Conservation (phyloP, 2,797 vertebrate species). For the Phataginus tetradactyla region DNA sequence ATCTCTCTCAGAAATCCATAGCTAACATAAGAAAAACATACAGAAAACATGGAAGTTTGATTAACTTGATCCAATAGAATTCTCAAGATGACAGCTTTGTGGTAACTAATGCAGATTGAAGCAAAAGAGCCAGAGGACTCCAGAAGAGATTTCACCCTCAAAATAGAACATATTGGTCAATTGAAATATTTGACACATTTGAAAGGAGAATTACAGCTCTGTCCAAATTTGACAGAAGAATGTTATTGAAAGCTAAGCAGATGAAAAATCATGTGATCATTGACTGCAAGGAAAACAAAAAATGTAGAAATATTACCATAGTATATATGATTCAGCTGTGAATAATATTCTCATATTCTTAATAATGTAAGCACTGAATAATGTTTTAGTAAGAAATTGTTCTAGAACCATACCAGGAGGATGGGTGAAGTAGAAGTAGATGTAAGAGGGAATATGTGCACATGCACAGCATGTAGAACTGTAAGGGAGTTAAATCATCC, state of each 20-base stretch:
- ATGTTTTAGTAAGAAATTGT: conserved; percentile 32
- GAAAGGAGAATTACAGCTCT: not conserved
- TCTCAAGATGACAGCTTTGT: not conserved
- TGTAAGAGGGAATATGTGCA: not conserved
- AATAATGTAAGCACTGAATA: not conserved
- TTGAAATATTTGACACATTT: not conserved
- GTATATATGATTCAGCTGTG: not conserved
- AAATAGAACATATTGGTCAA: not conserved
- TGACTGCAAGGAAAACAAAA: not conserved
- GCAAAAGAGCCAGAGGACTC: not conserved
- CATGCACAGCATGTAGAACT: not conserved
- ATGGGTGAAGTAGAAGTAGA: not conserved
- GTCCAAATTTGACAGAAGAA: not conserved
- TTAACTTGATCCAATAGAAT: not conserved
- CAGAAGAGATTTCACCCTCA: not conserved
- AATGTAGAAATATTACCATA: not conserved
- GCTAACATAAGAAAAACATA: not conserved
- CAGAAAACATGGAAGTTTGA: not conserved
- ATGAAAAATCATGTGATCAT: conserved; percentile 2
- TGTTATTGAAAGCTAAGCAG: conserved; percentile 9
- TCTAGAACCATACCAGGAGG: not conserved
- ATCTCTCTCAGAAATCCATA: not conserved
- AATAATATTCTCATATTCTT: not conserved
- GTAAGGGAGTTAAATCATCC: not conserved
- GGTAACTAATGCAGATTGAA: not conserved